Evolutionary conservation across 2,113 vertebrate genomes (phyloP).

Genomic region (Scalopus aquaticus): DNA sequence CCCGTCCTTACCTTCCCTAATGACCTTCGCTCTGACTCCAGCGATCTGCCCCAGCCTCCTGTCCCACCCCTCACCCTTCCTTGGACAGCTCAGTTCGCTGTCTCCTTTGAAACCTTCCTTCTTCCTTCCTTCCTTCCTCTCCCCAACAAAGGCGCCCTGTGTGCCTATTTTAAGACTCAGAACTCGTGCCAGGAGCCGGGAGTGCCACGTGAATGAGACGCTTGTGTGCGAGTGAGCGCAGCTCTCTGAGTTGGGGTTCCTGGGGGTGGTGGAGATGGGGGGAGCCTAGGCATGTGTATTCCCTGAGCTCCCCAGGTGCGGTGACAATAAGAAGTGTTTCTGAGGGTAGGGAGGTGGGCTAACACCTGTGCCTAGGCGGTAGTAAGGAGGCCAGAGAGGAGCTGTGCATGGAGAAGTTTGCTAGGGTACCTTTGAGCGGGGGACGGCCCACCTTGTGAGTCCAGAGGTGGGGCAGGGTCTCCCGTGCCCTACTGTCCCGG

Average conservation of each 20-base stretch:
- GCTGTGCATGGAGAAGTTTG: background rate
- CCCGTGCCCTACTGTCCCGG: background rate
- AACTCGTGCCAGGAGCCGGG: conserved; percentile 24
- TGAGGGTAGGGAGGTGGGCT: background rate
- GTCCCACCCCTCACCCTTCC: background rate
- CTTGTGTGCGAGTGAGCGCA: background rate
- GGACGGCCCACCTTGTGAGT: background rate
- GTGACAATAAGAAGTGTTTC: background rate
- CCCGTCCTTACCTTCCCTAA: background rate
- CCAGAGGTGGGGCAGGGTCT: background rate
- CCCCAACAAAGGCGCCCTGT: conserved; percentile 54
- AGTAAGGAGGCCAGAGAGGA: background rate
- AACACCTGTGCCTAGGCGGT: background rate
- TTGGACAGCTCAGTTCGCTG: background rate
- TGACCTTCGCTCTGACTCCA: background rate
- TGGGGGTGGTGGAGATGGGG: background rate
- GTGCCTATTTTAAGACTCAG: conserved; percentile 49
- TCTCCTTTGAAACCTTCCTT: background rate
- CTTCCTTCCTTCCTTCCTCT: conserved; percentile 34
- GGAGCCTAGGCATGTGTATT: background rate
- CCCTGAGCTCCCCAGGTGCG: background rate
- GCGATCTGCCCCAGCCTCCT: background rate
- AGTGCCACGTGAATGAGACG: background rate
- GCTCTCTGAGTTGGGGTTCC: background rate
- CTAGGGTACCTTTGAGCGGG: background rate